These are phyloP conservation scores for Xestia ashworthii DNA, from an alignment of 2,888 invertebrate species.

Conservation along the genomic window DNA sequence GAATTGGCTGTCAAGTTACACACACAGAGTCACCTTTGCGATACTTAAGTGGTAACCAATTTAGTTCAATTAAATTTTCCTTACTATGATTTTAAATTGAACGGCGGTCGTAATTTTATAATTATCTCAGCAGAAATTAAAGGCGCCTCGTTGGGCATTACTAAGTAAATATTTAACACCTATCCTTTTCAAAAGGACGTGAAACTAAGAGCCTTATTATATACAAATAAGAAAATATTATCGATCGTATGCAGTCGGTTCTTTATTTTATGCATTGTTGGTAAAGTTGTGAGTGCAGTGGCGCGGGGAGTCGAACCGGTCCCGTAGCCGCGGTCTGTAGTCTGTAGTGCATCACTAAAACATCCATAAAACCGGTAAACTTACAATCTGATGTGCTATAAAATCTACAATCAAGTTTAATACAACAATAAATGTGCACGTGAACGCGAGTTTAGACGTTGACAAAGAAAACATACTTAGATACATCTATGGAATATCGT, in stretches of 20 bases:
- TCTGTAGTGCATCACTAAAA: constrained; percentile 73
- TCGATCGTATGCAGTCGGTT: constrained; percentile 43
- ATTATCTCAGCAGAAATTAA: constrained; percentile 14
- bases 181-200: neutral
- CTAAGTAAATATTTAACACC: neutral
- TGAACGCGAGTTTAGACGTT: neutral
- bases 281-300: constrained; percentile 64
- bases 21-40: neutral
- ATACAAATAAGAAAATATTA: constrained; percentile 23
- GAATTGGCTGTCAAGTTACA: constrained; percentile 22
- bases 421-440: neutral
- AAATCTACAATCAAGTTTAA: constrained; percentile 31
- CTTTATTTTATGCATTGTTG: constrained; percentile 68
- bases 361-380: constrained; percentile 80
- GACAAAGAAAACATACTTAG: neutral
- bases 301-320: constrained; percentile 79
- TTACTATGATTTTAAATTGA: constrained; percentile 11
- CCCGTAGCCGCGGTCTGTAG: constrained; percentile 66
- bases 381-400: constrained; percentile 47
- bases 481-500: neutral
- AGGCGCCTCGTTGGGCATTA: constrained; percentile 5
- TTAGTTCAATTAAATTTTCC: constrained; percentile 11
- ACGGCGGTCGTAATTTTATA: constrained; percentile 21
- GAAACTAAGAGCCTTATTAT: neutral
- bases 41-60: constrained; percentile 17